These are phyloP conservation scores for Escarpia spicata DNA, from an alignment of 2,888 invertebrate species.

Conservation along the genomic window DNA sequence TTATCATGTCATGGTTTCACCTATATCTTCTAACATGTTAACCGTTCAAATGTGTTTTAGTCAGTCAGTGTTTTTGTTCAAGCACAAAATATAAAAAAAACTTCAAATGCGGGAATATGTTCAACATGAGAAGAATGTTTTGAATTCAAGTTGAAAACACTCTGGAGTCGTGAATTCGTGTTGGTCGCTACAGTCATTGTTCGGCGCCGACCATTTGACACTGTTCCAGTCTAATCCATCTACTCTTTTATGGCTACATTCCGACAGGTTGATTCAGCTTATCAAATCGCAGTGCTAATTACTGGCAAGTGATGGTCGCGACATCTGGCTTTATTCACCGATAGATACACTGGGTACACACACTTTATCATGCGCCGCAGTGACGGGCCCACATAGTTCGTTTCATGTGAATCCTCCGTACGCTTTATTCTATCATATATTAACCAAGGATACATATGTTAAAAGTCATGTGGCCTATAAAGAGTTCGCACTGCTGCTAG, in stretches of 20 bases:
- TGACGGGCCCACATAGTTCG: neutral
- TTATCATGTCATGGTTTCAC: too few species aligned
- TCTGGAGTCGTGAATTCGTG: neutral
- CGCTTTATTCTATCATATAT: neutral
- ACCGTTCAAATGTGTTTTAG: too few species aligned
- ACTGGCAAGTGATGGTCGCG: neutral
- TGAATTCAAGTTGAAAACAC: too few species aligned
- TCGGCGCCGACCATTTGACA: neutral
- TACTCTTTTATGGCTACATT: neutral
- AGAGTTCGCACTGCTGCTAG: too few species aligned
- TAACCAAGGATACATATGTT: too few species aligned
- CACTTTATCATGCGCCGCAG: neutral
- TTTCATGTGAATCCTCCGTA: neutral
- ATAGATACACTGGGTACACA: neutral
- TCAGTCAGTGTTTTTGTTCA: too few species aligned
- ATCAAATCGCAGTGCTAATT: neutral
- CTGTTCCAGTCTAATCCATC: neutral
- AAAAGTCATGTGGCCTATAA: too few species aligned
- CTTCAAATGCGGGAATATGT: too few species aligned
- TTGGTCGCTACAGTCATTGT: neutral
- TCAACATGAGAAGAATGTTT: too few species aligned
- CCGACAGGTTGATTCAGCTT: neutral
- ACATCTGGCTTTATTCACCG: neutral
- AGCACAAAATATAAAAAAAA: too few species aligned
- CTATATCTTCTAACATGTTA: too few species aligned